These are phyloP conservation scores for Vanessa atalanta DNA, from an alignment of 1,140 invertebrate species.

Conservation along the genomic window DNA sequence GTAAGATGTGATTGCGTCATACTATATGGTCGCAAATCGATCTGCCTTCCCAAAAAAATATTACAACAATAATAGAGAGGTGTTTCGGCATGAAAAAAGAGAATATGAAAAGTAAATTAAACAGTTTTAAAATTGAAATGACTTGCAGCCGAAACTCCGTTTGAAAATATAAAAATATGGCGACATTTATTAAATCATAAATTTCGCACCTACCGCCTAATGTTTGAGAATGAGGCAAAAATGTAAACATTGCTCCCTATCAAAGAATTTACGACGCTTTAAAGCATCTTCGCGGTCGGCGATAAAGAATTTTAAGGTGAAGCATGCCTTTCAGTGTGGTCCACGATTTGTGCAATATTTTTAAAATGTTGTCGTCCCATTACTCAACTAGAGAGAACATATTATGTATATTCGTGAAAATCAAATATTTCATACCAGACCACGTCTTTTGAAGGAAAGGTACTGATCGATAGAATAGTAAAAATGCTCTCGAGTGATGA, in stretches of 20 bases:
- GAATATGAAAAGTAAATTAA: background rate
- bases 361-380: background rate
- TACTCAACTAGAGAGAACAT: no score
- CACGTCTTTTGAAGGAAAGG: no score
- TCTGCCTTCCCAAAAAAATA: no score
- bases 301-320: constrained; percentile 29
- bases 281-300: constrained; percentile 31
- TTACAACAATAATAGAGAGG: no score
- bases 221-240: constrained; percentile 28
- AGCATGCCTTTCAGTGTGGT: background rate
- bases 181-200: constrained; percentile 40
- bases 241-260: constrained; percentile 36
- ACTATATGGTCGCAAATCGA: no score
- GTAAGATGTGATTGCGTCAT: no score
- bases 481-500: no score
- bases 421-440: no score
- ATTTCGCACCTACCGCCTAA: constrained; percentile 29
- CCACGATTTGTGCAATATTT: background rate
- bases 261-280: constrained; percentile 34
- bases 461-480: no score
- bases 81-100: background rate
- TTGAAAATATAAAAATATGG: constrained; percentile 21
- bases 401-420: no score
- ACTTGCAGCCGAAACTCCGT: background rate
- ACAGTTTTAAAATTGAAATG: background rate